These are phyloP conservation scores for Nomada lathburiana DNA, from an alignment of 2,888 invertebrate species.

Conservation along the genomic window DNA sequence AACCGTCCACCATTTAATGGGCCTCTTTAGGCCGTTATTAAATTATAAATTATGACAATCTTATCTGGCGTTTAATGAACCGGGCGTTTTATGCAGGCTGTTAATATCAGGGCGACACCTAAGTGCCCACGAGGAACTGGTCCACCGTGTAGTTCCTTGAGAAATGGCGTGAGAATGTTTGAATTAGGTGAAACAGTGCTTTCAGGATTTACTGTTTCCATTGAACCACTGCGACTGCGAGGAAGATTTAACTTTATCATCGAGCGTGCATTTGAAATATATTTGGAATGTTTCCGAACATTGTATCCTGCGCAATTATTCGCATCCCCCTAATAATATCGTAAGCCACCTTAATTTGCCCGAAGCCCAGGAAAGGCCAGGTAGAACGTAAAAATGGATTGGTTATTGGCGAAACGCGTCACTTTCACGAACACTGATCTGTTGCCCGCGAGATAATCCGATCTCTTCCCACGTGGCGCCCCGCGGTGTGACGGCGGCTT, in stretches of 20 bases:
- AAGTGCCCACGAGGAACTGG: conserved; percentile 63
- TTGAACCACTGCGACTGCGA: too few relatives aligned
- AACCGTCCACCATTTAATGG: conserved; percentile 81
- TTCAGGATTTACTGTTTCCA: too few relatives aligned
- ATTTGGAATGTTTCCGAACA: too few relatives aligned
- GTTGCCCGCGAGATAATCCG: conserved; percentile 66
- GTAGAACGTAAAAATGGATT: conserved; percentile 51
- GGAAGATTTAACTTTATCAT: too few relatives aligned
- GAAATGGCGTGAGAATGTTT: too few relatives aligned
- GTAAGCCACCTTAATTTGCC: not conserved
- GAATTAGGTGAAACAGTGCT: too few relatives aligned
- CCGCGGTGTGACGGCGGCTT: conserved; percentile 80
- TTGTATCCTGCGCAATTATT: too few relatives aligned
- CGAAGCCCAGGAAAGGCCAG: conserved; percentile 4
- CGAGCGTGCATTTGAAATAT: too few relatives aligned
- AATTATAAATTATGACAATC: conserved; percentile 83
- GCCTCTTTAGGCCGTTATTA: conserved; percentile 82
- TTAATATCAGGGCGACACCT: conserved; percentile 79
- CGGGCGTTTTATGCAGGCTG: conserved; percentile 77
- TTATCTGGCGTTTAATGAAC: conserved; percentile 80
- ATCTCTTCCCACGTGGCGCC: conserved; percentile 81
- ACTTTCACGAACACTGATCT: conserved; percentile 62
- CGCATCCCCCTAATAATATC: too few relatives aligned
- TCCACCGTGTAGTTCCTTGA: conserved; percentile 44
- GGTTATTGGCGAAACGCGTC: conserved; percentile 53